phyloP scores from a whole-genome alignment of 2,888 invertebrate species.

The Dorcus hopei region DNA sequence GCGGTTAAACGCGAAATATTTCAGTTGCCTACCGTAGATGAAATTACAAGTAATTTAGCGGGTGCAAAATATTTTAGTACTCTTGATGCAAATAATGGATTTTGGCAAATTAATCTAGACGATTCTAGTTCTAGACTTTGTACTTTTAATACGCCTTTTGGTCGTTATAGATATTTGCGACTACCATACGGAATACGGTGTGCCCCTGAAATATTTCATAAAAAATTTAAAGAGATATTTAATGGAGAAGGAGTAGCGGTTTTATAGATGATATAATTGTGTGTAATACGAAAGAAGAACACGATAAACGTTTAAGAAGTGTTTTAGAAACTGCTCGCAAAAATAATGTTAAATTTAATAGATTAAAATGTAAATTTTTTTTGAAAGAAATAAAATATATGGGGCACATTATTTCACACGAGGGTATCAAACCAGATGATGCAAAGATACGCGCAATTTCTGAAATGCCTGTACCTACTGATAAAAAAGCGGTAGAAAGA shows the following conservation, averaged over 20 bases:
- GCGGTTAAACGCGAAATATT: background rate
- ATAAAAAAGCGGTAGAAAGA: too few species aligned
- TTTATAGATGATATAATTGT: conserved; percentile 34
- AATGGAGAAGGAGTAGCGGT: background rate
- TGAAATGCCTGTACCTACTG: too few species aligned
- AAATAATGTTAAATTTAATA: too few species aligned
- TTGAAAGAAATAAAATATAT: too few species aligned
- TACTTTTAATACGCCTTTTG: background rate
- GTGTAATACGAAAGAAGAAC: conserved; percentile 25
- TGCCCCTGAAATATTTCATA: too few species aligned
- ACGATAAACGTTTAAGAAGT: conserved; percentile 23
- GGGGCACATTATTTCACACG: too few species aligned
- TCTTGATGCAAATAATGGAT: background rate
- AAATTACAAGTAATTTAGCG: background rate
- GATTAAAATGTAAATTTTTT: too few species aligned
- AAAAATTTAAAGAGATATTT: too few species aligned
- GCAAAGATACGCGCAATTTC: too few species aligned
- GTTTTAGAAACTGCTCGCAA: background rate
- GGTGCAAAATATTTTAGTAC: background rate
- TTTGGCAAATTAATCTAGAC: background rate
- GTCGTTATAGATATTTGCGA: background rate
- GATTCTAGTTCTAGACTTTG: background rate
- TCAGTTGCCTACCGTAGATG: background rate
- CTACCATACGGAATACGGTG: too few species aligned
- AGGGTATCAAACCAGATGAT: too few species aligned